These are phyloP conservation scores for Eulemur rubriventer DNA, from an alignment of 2,797 vertebrate genomes.

Conservation along the genomic window DNA sequence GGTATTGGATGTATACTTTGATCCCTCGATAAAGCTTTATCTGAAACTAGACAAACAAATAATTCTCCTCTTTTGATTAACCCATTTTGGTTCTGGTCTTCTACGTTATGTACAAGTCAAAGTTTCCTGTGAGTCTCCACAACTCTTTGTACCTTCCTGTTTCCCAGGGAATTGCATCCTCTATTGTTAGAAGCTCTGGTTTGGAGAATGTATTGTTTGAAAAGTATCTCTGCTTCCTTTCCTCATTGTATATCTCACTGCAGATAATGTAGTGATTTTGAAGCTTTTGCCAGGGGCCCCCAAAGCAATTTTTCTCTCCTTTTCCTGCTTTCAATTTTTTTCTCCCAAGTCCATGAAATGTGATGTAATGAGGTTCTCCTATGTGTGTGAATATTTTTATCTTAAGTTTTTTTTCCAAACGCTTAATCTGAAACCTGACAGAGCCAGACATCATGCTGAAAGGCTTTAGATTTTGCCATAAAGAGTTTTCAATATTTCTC, in stretches of 20 bases:
- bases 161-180: background rate
- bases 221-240: background rate
- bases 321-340: constrained; percentile 26
- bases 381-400: constrained; percentile 60
- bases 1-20: background rate
- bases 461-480: constrained; percentile 22
- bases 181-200: background rate
- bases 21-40: background rate
- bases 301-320: constrained; percentile 49
- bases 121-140: background rate
- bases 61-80: background rate
- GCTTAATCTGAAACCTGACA: constrained; percentile 60
- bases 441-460: constrained; percentile 51
- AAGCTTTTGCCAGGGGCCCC: constrained; percentile 21
- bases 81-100: background rate
- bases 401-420: constrained; percentile 27
- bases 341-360: constrained; percentile 4
- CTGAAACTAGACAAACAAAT: constrained; percentile 1
- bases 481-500: constrained; percentile 49
- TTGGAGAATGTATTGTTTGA: background rate
- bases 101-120: background rate
- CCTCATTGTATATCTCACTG: constrained; percentile 29
- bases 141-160: background rate
- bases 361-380: constrained; percentile 54
- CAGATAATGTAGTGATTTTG: constrained; percentile 12